Percentiles rank a stretch among this genome's conserved stretches.
These are phyloP conservation scores for Papilio xuthus DNA, from an alignment of 1,140 invertebrate genomes.

Conservation along the genomic window DNA sequence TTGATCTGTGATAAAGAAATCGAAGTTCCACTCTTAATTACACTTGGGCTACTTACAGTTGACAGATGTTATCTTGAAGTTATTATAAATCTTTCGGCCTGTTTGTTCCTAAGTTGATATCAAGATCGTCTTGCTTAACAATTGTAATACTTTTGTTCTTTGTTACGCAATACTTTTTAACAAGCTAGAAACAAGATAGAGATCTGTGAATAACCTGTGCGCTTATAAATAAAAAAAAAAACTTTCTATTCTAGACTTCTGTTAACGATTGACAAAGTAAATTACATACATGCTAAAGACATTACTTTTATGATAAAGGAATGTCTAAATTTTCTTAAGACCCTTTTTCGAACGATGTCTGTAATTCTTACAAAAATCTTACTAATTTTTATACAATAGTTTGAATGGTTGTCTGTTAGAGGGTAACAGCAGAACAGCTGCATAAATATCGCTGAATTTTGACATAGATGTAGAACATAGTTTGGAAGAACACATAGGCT, in stretches of 20 bases:
- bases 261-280: too few relatives aligned
- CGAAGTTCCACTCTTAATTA: slow-evolving; percentile 60
- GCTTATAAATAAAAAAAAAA: neutral
- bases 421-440: too few relatives aligned
- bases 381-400: too few relatives aligned
- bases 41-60: slow-evolving; percentile 55
- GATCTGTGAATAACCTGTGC: slow-evolving; percentile 7
- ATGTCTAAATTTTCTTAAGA: too few relatives aligned
- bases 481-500: too few relatives aligned
- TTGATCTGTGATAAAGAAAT: slow-evolving; percentile 59
- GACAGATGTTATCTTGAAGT: slow-evolving; percentile 61
- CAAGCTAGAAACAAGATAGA: slow-evolving; percentile 20
- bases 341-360: too few relatives aligned
- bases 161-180: slow-evolving; percentile 30
- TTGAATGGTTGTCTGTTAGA: too few relatives aligned
- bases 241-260: neutral
- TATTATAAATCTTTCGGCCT: slow-evolving; percentile 60
- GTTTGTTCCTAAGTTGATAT: slow-evolving; percentile 55
- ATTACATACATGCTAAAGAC: too few relatives aligned
- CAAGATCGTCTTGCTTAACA: slow-evolving; percentile 58
- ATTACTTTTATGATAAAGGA: too few relatives aligned
- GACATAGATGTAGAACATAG: too few relatives aligned
- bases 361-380: too few relatives aligned
- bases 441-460: too few relatives aligned
- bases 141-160: slow-evolving; percentile 49